Conservation (phyloP, 2,113 vertebrate species). For the Etheostoma spectabile region DNA sequence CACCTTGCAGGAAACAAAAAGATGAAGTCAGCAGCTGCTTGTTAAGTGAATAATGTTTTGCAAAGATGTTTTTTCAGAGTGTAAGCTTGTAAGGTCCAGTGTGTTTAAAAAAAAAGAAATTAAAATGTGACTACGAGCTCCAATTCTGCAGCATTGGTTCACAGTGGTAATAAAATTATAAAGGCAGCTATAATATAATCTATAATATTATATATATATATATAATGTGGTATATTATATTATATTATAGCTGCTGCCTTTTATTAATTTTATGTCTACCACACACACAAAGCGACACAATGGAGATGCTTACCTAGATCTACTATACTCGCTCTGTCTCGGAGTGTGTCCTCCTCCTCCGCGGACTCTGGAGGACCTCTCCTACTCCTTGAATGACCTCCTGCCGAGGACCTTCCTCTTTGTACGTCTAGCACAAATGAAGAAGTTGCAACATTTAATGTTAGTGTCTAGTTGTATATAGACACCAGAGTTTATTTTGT, state of each 20-base stretch:
- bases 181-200: no score
- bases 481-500: background rate
- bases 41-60: background rate
- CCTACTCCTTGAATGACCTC: slow-evolving; percentile 93
- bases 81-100: no score
- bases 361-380: slow-evolving; percentile 95
- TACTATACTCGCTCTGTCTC: slow-evolving; percentile 92
- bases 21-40: background rate
- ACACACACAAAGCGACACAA: no score
- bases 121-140: no score
- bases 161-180: no score
- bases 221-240: no score
- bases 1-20: background rate
- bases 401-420: slow-evolving; percentile 93
- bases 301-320: slow-evolving; percentile 85
- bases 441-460: background rate
- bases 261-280: no score
- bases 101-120: no score
- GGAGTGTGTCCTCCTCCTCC: slow-evolving; percentile 91
- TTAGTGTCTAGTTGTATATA: background rate
- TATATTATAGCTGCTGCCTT: no score
- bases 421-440: slow-evolving; percentile 86
- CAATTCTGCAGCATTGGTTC: no score
- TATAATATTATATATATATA: no score
- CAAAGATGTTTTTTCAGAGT: background rate